Evolutionary conservation across 2,113 vertebrate species (phyloP).

Genomic region (Psittacus erithacus): DNA sequence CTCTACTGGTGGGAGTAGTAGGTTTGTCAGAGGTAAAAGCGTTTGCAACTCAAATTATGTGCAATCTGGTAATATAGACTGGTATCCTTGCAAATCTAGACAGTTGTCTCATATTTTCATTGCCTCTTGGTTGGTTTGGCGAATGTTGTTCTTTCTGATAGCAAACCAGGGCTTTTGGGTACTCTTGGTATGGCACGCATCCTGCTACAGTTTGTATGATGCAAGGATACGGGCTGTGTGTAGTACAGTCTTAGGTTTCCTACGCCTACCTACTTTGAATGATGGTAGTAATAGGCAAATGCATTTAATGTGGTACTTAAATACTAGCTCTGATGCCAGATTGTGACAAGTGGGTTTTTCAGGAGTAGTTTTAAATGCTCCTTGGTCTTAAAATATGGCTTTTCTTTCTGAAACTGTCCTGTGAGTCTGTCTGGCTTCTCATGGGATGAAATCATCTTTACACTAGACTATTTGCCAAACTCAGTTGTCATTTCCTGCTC

Average conservation of each 20-base stretch:
- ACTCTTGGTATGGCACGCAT: neutral
- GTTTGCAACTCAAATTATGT: neutral
- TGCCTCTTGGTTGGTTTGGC: fast-evolving
- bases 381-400: neutral
- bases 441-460: neutral
- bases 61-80: neutral
- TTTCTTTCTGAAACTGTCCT: neutral
- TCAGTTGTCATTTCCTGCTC: neutral
- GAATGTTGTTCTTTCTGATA: neutral
- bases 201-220: neutral
- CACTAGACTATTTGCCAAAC: neutral
- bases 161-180: neutral
- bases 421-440: neutral
- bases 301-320: neutral
- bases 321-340: neutral
- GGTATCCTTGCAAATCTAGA: neutral
- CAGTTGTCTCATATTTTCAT: neutral
- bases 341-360: neutral
- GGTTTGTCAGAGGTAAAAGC: neutral
- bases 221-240: neutral
- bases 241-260: neutral
- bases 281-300: neutral
- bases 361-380: neutral
- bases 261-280: neutral
- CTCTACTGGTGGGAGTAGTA: conserved; percentile 23